A percentile compares a stretch with the other conserved stretches of the same genome.
These are phyloP conservation scores for Chaetodon auriga DNA, from an alignment of 2,113 vertebrate genomes.

Conservation along the genomic window DNA sequence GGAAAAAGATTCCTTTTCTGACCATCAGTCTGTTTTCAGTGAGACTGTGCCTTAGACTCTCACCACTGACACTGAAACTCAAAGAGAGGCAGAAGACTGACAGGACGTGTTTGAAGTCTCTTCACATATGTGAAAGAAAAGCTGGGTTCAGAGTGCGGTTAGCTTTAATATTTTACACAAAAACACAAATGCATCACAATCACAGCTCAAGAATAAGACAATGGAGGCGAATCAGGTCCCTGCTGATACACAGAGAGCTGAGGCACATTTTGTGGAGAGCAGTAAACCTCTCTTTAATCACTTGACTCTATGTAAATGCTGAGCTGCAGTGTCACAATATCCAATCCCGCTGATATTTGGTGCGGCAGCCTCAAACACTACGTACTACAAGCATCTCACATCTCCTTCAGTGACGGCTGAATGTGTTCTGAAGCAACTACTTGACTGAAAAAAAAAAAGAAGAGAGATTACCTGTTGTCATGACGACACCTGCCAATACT, in stretches of 20 bases:
- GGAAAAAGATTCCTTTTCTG: too few relatives aligned
- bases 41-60: neutral
- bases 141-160: neutral
- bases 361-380: neutral
- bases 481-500: constrained; percentile 95
- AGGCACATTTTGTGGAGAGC: neutral
- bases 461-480: constrained; percentile 91
- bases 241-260: neutral
- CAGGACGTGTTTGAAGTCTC: neutral
- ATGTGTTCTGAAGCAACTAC: neutral
- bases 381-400: neutral
- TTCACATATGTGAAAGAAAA: neutral
- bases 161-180: neutral
- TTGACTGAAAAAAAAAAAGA: neutral
- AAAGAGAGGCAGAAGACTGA: neutral
- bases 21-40: neutral
- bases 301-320: neutral
- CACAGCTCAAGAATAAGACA: neutral
- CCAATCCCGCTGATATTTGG: neutral
- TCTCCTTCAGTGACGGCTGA: neutral
- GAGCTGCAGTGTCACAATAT: neutral
- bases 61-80: neutral
- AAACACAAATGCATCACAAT: neutral
- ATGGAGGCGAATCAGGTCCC: neutral
- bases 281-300: constrained; percentile 4